Conservation (phyloP, 2,113 vertebrate genomes). For the Mugil cephalus region DNA sequence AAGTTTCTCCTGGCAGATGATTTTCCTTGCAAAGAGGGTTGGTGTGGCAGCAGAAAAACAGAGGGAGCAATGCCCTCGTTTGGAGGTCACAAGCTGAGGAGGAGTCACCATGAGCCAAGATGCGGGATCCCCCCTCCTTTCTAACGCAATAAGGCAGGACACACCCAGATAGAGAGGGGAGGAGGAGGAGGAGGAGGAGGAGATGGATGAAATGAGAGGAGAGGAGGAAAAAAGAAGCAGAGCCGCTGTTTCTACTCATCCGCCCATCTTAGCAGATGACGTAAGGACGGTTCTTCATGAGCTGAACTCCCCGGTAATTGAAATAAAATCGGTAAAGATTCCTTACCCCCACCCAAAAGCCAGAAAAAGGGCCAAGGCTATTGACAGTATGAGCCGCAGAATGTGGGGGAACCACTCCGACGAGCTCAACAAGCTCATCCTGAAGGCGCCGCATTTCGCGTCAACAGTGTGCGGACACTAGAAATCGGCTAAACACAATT, state of each 20-base stretch:
- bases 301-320: slow-evolving; percentile 36
- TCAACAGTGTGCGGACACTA: slow-evolving; percentile 17
- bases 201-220: slow-evolving; percentile 62
- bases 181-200: slow-evolving; percentile 35
- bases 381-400: slow-evolving; percentile 2
- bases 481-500: background rate
- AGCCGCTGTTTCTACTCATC: slow-evolving; percentile 62
- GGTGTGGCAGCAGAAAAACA: slow-evolving; percentile 15
- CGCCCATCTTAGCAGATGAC: slow-evolving; percentile 71
- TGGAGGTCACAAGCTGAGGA: slow-evolving; percentile 75
- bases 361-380: background rate
- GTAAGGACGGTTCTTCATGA: slow-evolving; percentile 52
- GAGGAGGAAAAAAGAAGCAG: slow-evolving; percentile 55
- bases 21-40: background rate
- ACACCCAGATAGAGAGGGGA: slow-evolving; percentile 76
- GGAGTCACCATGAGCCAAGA: slow-evolving; percentile 68
- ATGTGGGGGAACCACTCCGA: slow-evolving; percentile 57
- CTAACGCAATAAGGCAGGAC: slow-evolving; percentile 79
- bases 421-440: slow-evolving; percentile 48
- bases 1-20: background rate
- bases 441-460: slow-evolving; percentile 35
- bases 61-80: slow-evolving; percentile 68
- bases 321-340: slow-evolving; percentile 27
- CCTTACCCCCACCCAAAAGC: background rate
- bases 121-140: slow-evolving; percentile 81